phyloP scores from a whole-genome alignment of 2,888 invertebrate genomes.

The Eupithecia tripunctaria region DNA sequence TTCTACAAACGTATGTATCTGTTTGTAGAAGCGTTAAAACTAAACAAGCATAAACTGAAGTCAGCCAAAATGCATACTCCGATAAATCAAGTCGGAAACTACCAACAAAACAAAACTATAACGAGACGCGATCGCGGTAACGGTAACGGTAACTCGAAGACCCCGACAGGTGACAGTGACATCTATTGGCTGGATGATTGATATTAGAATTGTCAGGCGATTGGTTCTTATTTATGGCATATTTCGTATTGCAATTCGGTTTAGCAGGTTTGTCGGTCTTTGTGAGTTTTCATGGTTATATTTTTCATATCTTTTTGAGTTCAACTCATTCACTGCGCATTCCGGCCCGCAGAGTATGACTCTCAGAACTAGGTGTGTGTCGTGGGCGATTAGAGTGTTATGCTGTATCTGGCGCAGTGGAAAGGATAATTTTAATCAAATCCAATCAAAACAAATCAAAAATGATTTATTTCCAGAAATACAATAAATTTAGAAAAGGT shows the following conservation, averaged over 20 bases:
- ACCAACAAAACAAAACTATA: slow-evolving; percentile 34
- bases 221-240: slow-evolving; percentile 37
- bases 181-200: slow-evolving; percentile 64
- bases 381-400: too few species aligned
- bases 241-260: slow-evolving; percentile 6
- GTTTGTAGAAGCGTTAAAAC: background rate
- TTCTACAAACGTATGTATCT: background rate
- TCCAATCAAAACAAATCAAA: too few species aligned
- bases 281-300: background rate
- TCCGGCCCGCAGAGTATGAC: too few species aligned
- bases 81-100: slow-evolving; percentile 26
- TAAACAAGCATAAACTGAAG: background rate
- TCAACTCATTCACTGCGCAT: background rate
- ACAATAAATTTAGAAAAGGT: too few species aligned
- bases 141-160: slow-evolving; percentile 34
- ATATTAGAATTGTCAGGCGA: slow-evolving; percentile 52
- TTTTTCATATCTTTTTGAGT: too few species aligned
- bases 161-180: slow-evolving; percentile 61
- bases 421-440: background rate
- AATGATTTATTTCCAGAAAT: too few species aligned
- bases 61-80: slow-evolving; percentile 10
- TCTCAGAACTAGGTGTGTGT: too few species aligned
- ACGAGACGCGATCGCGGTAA: slow-evolving; percentile 27
- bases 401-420: background rate
- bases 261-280: slow-evolving; percentile 1